Percentiles rank a stretch among this genome's conserved stretches.
Evolutionary conservation across 2,113 vertebrate genomes (phyloP).

Genomic region (Nothoprocta pentlandii): DNA sequence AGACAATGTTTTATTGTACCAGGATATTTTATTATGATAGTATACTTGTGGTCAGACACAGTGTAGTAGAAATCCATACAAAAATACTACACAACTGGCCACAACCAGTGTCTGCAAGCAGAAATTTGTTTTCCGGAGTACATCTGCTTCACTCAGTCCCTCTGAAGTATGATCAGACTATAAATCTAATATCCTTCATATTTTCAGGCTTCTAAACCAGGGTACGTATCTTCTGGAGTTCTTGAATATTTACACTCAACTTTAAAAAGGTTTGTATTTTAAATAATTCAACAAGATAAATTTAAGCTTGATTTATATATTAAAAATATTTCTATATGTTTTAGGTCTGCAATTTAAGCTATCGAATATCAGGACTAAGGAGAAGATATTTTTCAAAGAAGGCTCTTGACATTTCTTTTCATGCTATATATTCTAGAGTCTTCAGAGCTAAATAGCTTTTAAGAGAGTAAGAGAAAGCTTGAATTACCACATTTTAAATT

Average conservation of each 20-base stretch:
- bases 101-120: neutral
- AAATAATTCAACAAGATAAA: neutral
- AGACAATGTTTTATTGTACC: neutral
- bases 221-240: neutral
- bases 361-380: neutral
- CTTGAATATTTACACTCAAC: neutral
- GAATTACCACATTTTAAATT: neutral
- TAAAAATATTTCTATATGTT: neutral
- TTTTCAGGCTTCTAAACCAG: neutral
- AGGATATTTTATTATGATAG: neutral
- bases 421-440: neutral
- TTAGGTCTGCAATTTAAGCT: neutral
- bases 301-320: neutral
- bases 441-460: neutral
- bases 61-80: neutral
- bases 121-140: neutral
- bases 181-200: neutral
- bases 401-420: neutral
- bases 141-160: neutral
- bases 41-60: neutral
- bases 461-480: neutral
- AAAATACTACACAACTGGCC: neutral
- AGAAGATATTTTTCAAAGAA: neutral
- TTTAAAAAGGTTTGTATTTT: neutral
- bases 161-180: neutral